Conservation (phyloP, 2,888 invertebrate species). For the Priocnemis perturbator region DNA sequence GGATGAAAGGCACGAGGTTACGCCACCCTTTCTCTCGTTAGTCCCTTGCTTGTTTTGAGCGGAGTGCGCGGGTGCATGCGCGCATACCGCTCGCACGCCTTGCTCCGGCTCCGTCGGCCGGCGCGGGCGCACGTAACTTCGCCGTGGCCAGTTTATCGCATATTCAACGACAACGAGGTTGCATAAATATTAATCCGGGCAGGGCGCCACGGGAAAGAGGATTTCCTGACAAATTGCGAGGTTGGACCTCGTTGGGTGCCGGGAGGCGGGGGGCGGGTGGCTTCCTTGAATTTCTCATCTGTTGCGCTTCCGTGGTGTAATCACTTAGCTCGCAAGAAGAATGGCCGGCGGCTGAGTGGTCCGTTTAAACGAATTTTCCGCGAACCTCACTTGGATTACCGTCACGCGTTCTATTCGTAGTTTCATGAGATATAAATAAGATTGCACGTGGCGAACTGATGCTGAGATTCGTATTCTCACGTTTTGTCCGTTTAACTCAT, state of each 20-base stretch:
- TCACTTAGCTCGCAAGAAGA: constrained; percentile 5
- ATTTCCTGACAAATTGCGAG: no score
- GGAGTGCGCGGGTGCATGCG: no score
- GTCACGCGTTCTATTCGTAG: not conserved
- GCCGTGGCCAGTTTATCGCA: constrained; percentile 12
- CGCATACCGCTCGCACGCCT: no score
- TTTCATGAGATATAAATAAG: not conserved
- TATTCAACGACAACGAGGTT: constrained; percentile 24
- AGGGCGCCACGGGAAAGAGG: not conserved
- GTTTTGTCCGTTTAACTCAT: not conserved
- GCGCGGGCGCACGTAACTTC: no score
- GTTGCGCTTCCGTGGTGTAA: constrained; percentile 5
- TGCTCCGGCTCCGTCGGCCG: no score
- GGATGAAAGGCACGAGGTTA: no score
- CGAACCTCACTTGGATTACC: not conserved
- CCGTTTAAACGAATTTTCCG: no score
- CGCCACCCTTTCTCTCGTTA: no score
- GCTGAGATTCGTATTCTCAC: not conserved
- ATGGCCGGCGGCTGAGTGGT: no score
- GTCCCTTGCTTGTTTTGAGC: constrained; percentile 1
- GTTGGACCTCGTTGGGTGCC: not conserved
- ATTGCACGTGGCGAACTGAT: no score
- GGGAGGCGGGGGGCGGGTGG: not conserved
- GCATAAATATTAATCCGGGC: constrained; percentile 9
- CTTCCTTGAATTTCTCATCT: constrained; percentile 8